Evolutionary conservation across 2,888 invertebrate species (phyloP).

Genomic region (Macrosoma leucophasiata): DNA sequence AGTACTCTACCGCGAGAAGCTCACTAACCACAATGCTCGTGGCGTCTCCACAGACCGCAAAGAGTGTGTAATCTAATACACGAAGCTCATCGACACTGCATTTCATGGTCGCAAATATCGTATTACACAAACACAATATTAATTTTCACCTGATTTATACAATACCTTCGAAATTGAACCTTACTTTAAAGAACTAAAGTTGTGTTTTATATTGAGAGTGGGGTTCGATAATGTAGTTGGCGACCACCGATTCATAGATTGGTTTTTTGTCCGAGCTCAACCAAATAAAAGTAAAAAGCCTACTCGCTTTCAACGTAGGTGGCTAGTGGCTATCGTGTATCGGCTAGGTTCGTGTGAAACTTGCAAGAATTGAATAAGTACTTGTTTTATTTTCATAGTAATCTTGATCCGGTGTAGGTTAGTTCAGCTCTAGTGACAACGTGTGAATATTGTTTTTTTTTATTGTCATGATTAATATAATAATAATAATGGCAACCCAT

Average conservation of each 20-base stretch:
- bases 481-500: too few relatives aligned
- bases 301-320: conserved; percentile 41
- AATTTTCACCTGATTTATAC: conserved; percentile 20
- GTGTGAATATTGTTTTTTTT: too few relatives aligned
- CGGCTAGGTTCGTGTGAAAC: conserved; percentile 42
- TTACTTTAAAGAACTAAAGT: conserved; percentile 20
- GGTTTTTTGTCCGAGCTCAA: conserved; percentile 61
- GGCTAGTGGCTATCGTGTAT: conserved; percentile 54
- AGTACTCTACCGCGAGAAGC: conserved; percentile 62
- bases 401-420: conserved; percentile 29
- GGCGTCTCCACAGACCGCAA: conserved; percentile 67
- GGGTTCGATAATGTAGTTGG: conserved; percentile 39
- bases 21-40: conserved; percentile 64
- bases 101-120: conserved; percentile 68
- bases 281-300: conserved; percentile 49
- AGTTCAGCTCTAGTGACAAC: conserved; percentile 25
- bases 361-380: conserved; percentile 41
- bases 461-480: too few relatives aligned
- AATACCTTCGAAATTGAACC: conserved; percentile 31
- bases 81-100: conserved; percentile 72
- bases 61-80: conserved; percentile 71
- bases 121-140: conserved; percentile 47
- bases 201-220: conserved; percentile 18
- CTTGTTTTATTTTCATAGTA: conserved; percentile 33
- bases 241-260: conserved; percentile 62